Evolutionary conservation across 1,140 invertebrate genomes (phyloP), one percentile per base, ranked within the genome.

Genomic region (Leptonema lineaticorne): DNA sequence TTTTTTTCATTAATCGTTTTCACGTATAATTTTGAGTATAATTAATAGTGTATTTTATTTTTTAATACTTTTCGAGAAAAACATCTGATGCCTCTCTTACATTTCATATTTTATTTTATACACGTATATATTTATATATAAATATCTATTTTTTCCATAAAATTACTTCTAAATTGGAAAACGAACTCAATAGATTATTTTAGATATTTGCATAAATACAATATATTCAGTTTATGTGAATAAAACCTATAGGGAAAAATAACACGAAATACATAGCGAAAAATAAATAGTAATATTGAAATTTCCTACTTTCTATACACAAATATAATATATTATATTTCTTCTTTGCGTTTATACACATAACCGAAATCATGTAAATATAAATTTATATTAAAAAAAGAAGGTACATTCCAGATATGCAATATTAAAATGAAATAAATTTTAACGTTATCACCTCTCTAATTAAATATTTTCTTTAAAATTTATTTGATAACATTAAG

Each of bases 331-430:
- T 33, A 5, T 6, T 33, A 33, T 41, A 14, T 14, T 41, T 41
- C 37, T 14, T 11, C 16, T 41, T 41, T 11, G 16, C 37, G 11
- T 3, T 41, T 16, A 16, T 24, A 50, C 46, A 46, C 16, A 46
- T 16, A 46, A 46, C 16, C n/a, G 9, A 48, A 48, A 18, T 9
- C 16, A 48, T 7, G 22, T 4, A 53, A 53, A 26, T 26, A 53
- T 53, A 53, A 26, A 24, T 7, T 53, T 53, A 58, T 26, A 26
- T 56, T 14, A 41, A 26, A 30, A 65, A 60, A 66, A 27, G 45
- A 45, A 69, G 68, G 68, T 69, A 69, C 68, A 41, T 69, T 69
- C 48, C 57, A 48, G 68, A 69, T 69, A 69, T 69, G 68, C 68
- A 53, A 60, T 64, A 57, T 24, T 41, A n/a, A 64, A 64, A 64